phyloP scores from a whole-genome alignment of 2,888 invertebrate genomes.

The Dilophus febrilis region DNA sequence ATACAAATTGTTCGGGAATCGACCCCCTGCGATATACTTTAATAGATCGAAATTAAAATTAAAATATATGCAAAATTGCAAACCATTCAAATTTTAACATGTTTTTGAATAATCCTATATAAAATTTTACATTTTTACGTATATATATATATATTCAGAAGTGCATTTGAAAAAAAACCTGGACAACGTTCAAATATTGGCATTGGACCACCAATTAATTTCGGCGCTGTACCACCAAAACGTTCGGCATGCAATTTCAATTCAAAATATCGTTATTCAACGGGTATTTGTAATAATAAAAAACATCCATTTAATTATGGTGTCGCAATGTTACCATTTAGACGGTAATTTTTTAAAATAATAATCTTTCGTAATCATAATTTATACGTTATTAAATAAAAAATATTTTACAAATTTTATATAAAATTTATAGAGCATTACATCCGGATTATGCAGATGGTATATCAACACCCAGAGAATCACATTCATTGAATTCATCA shows the following conservation, averaged over 20 bases:
- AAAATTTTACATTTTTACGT: too few relatives aligned
- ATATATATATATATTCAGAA: too few relatives aligned
- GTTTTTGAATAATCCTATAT: too few relatives aligned
- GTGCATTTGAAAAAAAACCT: slow-evolving; percentile 2
- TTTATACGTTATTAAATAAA: too few relatives aligned
- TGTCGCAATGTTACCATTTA: slow-evolving; percentile 53
- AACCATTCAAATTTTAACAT: too few relatives aligned
- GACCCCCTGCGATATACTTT: too few relatives aligned
- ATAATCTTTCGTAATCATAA: too few relatives aligned
- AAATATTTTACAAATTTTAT: neutral
- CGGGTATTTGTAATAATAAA: slow-evolving; percentile 65
- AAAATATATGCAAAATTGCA: too few relatives aligned
- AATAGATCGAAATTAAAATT: too few relatives aligned
- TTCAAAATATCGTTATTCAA: slow-evolving; percentile 43
- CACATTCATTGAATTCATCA: slow-evolving; percentile 30
- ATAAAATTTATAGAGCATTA: slow-evolving; percentile 29
- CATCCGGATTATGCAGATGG: slow-evolving; percentile 64
- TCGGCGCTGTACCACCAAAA: slow-evolving; percentile 16
- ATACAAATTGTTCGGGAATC: too few relatives aligned
- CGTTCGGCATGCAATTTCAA: slow-evolving; percentile 27
- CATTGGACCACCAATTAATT: slow-evolving; percentile 21
- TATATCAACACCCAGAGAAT: slow-evolving; percentile 43
- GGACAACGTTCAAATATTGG: slow-evolving; percentile 23
- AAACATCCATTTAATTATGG: slow-evolving; percentile 47
- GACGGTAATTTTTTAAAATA: slow-evolving; percentile 36